A percentile compares a stretch with the other conserved stretches of the same genome.
Evolutionary conservation across 2,113 vertebrate species (phyloP).

Genomic region (Felis chaus): DNA sequence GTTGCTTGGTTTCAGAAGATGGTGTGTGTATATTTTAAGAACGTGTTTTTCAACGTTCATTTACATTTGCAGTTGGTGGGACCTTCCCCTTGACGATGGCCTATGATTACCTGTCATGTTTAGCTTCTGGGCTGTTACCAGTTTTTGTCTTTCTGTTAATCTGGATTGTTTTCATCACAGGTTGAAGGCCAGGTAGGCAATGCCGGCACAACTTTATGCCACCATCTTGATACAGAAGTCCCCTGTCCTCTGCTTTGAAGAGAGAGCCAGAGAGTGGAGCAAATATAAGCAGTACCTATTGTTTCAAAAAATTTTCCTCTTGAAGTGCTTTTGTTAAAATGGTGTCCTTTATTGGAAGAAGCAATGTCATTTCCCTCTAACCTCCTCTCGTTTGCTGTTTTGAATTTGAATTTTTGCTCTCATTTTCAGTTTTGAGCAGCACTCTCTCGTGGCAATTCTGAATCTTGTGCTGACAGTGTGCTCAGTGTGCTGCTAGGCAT

Average conservation of each 20-base stretch:
- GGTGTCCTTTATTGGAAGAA: not conserved
- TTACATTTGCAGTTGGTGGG: not conserved
- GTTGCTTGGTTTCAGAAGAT: not conserved
- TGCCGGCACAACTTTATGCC: not conserved
- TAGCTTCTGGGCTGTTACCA: not conserved
- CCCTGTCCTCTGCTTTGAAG: not conserved
- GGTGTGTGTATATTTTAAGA: not conserved
- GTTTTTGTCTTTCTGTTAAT: not conserved
- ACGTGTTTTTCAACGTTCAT: not conserved
- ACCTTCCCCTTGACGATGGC: not conserved
- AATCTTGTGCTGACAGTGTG: not conserved
- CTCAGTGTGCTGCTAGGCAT: not conserved
- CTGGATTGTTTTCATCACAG: not conserved
- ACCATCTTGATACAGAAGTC: not conserved
- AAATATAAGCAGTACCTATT: not conserved
- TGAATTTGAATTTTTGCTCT: not conserved
- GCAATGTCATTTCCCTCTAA: not conserved
- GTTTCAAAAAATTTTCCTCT: not conserved
- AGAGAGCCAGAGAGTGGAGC: not conserved
- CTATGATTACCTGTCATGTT: not conserved
- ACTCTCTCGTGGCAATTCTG: not conserved
- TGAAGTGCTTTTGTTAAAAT: not conserved
- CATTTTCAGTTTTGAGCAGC: constrained; percentile 26
- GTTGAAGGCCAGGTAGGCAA: not conserved
- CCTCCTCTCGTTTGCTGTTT: constrained; percentile 10